Base-by-base conservation (phyloP, 2,113 vertebrate species). In the Marmota monax region DNA sequence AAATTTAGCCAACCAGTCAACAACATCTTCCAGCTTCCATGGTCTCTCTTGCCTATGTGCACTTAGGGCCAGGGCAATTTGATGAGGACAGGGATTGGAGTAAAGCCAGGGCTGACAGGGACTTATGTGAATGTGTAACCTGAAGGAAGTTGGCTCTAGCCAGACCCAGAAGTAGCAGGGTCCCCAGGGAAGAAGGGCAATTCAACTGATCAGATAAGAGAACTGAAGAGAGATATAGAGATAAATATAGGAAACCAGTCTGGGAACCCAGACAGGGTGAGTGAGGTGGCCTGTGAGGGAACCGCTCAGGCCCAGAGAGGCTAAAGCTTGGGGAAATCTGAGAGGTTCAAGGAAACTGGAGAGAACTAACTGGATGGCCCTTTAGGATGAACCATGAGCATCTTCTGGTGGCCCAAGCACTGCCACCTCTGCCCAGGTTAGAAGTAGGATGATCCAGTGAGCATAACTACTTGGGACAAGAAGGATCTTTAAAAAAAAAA, bases 321-420 rank as follows among this genome's bases (percentile, higher is more conserved):
- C 22, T 51, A 10, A 23, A 17, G 39, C 63, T n/a, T 53, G 56
- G 73, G 51, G 58, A 74, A 87, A 58, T 58, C 23, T 32, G 65
- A 90, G 61, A 73, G 29, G 69, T 32, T 4, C 22, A 23, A 39
- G 7, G 27, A 45, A 27, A 58, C 22, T 37, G n/a, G 34, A 84
- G 34, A 92, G 56, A 45, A 20, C 37, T 48, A 27, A 7, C 34
- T 27, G 8, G 77, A 16, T 39, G 56, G 69, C 5, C 25, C 42
- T 4, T 0, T 7, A 45, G 23, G 45, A 42, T 13, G 51, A 78
- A 63, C 45, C 48, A 45, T 0, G 0, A 51, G 32, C 2, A 11
- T 5, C 22, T 94, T 27, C 92, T 77, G 18, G 69, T 25, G 34
- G 67, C 32, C 85, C 37, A 70, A 12, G 34, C 45, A 51, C 27